Evolutionary conservation across 2,888 invertebrate species (phyloP), one percentile per base, ranked within the genome.

Genomic region (Drosophila kanekoi): DNA sequence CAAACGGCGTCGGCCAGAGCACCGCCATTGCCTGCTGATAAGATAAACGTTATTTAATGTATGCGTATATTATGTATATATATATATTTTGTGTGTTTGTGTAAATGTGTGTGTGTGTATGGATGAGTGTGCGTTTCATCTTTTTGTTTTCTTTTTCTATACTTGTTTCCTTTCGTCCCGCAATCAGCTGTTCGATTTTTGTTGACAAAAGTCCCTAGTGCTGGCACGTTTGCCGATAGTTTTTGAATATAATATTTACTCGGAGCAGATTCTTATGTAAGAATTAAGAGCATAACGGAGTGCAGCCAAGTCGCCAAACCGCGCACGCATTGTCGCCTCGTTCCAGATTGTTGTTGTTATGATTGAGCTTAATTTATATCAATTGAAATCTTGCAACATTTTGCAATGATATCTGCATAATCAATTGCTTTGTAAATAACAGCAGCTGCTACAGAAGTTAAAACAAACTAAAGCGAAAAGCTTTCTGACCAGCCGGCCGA

Each of bases 341-440:
- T 33, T 16, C 32, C 56, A 14, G 32, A 44, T 14, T 20, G 6
- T 41, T 20, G 6, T 41, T 66, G 33, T 44, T 59, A 33, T 65
- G 70, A 81, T 79, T 79, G 76, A 54, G 47, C 48, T 72, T 63
- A 70, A 80, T 74, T 80, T 74, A 40, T 38, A 53, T 71, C 69
- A 85, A 81, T 80, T 78, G 73, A 72, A 64, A 59, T 67, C 48
- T 52, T 52, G 57, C 47, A 38, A 45, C 58, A 67, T 48, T 58
- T 54, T 52, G 45, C 32, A 59, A 61, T 78, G 67, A 67, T 61
- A 56, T 54, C 51, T 40, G 32, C 40, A 58, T 52, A 64, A 44
- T 44, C 10, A 54, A 60, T 43, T 54, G 38, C 33, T 16, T 40
- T 35, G 16, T 18, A 47, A 57, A 53, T 45, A 44, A 28, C 32